Conservation (phyloP, 2,113 vertebrate species). For the Crypturellus undulatus region DNA sequence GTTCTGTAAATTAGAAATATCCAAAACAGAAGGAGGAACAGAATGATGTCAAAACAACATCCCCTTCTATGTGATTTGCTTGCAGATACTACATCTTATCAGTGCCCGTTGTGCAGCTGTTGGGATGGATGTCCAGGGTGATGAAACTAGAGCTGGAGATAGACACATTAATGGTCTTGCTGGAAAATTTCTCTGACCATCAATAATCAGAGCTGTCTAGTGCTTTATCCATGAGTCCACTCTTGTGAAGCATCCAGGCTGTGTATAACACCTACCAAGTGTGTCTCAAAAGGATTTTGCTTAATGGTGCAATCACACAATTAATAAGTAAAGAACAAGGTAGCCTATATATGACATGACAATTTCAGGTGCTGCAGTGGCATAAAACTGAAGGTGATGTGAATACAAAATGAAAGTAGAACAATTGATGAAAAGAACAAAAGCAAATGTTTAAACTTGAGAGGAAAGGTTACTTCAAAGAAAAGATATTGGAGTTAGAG, state of each 20-base stretch:
- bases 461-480: not conserved
- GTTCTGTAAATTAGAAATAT: not conserved
- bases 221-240: not conserved
- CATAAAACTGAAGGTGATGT: not conserved
- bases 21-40: not conserved
- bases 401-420: not conserved
- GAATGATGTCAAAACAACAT: not conserved
- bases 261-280: not conserved
- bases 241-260: not conserved
- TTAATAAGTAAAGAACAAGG: accelerated
- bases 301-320: not conserved
- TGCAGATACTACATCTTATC: not conserved
- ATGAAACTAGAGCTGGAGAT: not conserved
- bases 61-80: not conserved
- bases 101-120: not conserved
- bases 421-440: not conserved
- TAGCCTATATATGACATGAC: accelerated
- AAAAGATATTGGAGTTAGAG: not conserved
- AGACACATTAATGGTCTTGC: not conserved
- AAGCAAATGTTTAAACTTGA: not conserved
- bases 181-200: accelerated
- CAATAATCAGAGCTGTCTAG: not conserved
- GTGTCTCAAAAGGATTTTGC: not conserved
- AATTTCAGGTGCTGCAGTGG: not conserved
- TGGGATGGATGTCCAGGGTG: not conserved